Percentiles rank a stretch among this genome's conserved stretches.
These are phyloP conservation scores for Ashinkailepas kermadecensis DNA, from an alignment of 2,888 invertebrate genomes.

Conservation along the genomic window DNA sequence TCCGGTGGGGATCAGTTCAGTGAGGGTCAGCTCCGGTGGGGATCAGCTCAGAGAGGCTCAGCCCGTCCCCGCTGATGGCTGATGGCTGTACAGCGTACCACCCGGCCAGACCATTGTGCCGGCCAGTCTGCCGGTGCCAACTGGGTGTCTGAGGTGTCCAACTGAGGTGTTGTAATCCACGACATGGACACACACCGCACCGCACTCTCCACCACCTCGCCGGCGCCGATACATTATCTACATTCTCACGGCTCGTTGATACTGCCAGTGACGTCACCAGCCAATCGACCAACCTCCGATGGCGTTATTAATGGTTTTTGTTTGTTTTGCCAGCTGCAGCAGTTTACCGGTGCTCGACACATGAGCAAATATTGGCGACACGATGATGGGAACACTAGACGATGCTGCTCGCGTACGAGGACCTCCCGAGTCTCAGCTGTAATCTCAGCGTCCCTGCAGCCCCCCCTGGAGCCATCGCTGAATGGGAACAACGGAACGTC, in stretches of 20 bases:
- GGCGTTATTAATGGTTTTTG: constrained; percentile 1
- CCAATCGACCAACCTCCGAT: background rate
- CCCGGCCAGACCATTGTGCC: no score
- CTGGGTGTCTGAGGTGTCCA: background rate
- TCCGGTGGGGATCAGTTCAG: no score
- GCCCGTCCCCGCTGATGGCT: no score
- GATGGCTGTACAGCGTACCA: no score
- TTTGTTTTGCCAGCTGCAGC: background rate
- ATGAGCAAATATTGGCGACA: background rate
- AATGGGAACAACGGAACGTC: no score
- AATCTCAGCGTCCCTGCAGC: background rate
- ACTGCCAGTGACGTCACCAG: background rate
- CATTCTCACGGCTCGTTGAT: background rate
- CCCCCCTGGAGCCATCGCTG: no score
- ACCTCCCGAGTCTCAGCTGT: background rate
- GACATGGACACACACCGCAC: background rate
- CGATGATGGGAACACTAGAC: background rate
- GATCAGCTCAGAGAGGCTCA: no score
- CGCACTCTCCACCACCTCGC: background rate
- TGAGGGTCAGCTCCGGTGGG: no score
- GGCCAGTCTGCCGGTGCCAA: background rate
- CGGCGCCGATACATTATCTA: background rate
- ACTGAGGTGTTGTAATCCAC: background rate
- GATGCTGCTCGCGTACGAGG: background rate
- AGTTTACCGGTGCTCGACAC: background rate